Evolutionary conservation across 1,140 invertebrate genomes (phyloP).

Genomic region (Homarus americanus): DNA sequence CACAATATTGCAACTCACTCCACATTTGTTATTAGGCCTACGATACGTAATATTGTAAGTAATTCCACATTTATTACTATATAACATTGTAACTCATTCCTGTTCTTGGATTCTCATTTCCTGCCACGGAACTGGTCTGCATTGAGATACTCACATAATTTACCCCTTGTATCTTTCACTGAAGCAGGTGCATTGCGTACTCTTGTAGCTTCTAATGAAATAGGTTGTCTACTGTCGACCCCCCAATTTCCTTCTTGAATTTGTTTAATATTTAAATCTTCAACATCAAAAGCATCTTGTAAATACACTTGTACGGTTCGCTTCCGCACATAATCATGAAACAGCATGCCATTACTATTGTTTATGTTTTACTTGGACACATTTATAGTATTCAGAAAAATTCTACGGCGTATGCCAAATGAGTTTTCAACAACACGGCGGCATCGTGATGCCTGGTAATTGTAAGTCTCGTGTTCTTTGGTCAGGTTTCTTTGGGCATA

Average conservation of each 20-base stretch:
- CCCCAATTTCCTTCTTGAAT: conserved; percentile 23
- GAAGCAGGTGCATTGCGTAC: conserved; percentile 29
- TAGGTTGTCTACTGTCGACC: conserved; percentile 10
- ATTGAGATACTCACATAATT: conserved; percentile 29
- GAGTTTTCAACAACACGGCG: conserved; percentile 11
- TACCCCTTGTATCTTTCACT: conserved; percentile 14
- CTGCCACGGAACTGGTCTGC: conserved; percentile 10
- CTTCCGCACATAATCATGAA: conserved; percentile 21
- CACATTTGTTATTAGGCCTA: no score
- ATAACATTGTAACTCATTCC: background rate
- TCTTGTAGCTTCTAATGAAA: conserved; percentile 21
- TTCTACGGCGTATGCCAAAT: conserved; percentile 28
- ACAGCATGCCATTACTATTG: conserved; percentile 35
- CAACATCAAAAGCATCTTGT: conserved; percentile 2
- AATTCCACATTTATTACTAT: no score
- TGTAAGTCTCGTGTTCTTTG: background rate
- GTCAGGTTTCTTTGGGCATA: conserved; percentile 10
- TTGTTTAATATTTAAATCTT: background rate
- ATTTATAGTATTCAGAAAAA: conserved; percentile 28
- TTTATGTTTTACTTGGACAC: conserved; percentile 26
- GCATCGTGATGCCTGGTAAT: conserved; percentile 24
- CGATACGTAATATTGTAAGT: no score
- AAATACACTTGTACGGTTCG: background rate
- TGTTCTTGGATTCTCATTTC: background rate
- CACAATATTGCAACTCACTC: no score